Base-by-base conservation (phyloP, 2,888 invertebrate species). In the Chalcosyrphus nemorum region DNA sequence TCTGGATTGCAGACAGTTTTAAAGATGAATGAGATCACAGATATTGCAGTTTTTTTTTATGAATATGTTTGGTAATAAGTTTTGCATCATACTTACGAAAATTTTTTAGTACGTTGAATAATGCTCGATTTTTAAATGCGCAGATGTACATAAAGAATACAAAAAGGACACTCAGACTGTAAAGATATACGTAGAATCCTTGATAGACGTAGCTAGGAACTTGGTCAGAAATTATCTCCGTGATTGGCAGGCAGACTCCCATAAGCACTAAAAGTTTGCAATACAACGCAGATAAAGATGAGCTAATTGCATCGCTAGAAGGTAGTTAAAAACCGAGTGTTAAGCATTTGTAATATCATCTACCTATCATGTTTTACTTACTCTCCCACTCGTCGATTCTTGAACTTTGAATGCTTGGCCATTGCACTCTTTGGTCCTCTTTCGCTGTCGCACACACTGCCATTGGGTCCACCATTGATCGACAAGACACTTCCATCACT, bases 111-210 rank as follows among this genome's bases (percentile, higher is more conserved):
- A 94, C 93, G 89, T 92, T 92, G 87, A 93, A 93, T 52, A 94
- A 93, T 29, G 94, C 93, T 87, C 94, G 94, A 88, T 94, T 94
- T 27, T 94, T 93, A 89, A 94, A 92, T 86, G 95, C 92, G 78
- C 94, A 94, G 7, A 93, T 93, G 89, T 95, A 96, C 89, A 95
- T 93, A 87, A 95, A 95, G 81, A 95, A 92, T 54, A 97, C 94
- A 91, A 97, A 97, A 17, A 93, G 89, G 65, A 97, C 94, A 87
- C 96, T 96, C 50, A 94, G 94, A 78, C 94, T 89, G 89, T 97
- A 97, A 50, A 97, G 92, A 89, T 96, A 97, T 50, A 97, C 92
- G 91, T 97, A 97, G 91, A 96, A 97, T 54, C 95, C 96, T 94
- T 96, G 95, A 90, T 96, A 96, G 89, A 95, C 95, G 74, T 94